Conservation (phyloP, 1,140 invertebrate genomes). For the Eueides isabella region DNA sequence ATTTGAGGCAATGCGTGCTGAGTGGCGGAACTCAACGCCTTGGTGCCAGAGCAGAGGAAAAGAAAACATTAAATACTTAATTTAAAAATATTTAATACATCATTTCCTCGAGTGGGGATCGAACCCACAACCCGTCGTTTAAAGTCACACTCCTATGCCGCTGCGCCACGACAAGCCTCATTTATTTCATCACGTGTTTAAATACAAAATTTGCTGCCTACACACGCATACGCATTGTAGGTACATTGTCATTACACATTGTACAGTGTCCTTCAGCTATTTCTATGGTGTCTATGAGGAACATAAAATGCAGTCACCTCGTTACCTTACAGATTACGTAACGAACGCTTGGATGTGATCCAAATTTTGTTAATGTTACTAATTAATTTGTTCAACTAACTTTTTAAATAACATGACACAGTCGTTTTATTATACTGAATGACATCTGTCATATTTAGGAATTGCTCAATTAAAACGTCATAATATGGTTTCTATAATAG, state of each 20-base stretch:
- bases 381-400: constrained; percentile 27
- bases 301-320: constrained; percentile 24
- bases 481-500: background rate
- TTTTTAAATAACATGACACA: background rate
- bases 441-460: background rate
- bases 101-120: too few species aligned
- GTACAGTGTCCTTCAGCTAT: constrained; percentile 18
- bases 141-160: too few species aligned
- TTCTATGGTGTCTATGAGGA: constrained; percentile 28
- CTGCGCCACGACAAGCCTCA: too few species aligned
- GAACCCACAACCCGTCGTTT: too few species aligned
- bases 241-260: background rate
- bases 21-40: too few species aligned
- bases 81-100: too few species aligned
- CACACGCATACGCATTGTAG: background rate
- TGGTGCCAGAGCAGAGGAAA: too few species aligned
- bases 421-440: background rate
- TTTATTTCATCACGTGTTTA: background rate
- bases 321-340: constrained; percentile 7
- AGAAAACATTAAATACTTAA: too few species aligned
- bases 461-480: background rate
- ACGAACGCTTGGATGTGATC: constrained; percentile 20
- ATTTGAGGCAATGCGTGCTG: too few species aligned
- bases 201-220: background rate
- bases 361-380: constrained; percentile 20